These are phyloP conservation scores for Drosophila funebris DNA, from an alignment of 1,140 invertebrate species.

Conservation along the genomic window DNA sequence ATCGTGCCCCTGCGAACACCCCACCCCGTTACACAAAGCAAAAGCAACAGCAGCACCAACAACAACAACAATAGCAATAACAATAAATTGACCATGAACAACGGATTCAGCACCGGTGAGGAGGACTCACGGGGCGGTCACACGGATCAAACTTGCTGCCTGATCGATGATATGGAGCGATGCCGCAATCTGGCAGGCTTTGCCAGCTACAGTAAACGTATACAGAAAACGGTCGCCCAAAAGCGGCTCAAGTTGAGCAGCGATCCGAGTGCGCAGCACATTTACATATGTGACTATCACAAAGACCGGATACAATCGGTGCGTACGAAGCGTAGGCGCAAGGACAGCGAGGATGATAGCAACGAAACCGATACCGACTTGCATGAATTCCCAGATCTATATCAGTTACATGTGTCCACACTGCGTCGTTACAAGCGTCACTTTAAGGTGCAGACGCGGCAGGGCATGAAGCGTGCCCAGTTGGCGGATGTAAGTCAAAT, in stretches of 20 bases:
- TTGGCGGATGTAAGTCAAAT: slow-evolving; percentile 94
- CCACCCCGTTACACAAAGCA: slow-evolving; percentile 13
- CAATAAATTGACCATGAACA: slow-evolving; percentile 85
- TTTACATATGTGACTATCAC: slow-evolving; percentile 98
- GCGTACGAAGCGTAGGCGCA: slow-evolving; percentile 92
- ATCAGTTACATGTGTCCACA: slow-evolving; percentile 96
- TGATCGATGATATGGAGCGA: slow-evolving; percentile 94
- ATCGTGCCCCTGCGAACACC: not conserved
- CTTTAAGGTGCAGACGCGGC: slow-evolving; percentile 95
- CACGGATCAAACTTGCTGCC: slow-evolving; percentile 95
- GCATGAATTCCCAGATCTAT: slow-evolving; percentile 94
- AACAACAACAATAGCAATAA: not conserved
- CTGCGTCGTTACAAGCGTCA: slow-evolving; percentile 96
- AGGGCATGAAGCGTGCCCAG: slow-evolving; percentile 96
- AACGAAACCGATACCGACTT: slow-evolving; percentile 94
- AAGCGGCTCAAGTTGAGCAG: slow-evolving; percentile 94
- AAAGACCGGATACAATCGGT: slow-evolving; percentile 97
- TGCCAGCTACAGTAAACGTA: slow-evolving; percentile 97
- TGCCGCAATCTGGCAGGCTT: slow-evolving; percentile 94
- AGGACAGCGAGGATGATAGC: slow-evolving; percentile 96
- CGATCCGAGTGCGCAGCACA: slow-evolving; percentile 94
- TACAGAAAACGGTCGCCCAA: slow-evolving; percentile 97
- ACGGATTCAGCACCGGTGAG: slow-evolving; percentile 95
- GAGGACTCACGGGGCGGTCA: slow-evolving; percentile 92
- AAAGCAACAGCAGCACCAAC: not conserved